A percentile compares a stretch with the other conserved stretches of the same genome.
Evolutionary conservation across 2,888 invertebrate species (phyloP).

Genomic region (Pherbina coryleti): DNA sequence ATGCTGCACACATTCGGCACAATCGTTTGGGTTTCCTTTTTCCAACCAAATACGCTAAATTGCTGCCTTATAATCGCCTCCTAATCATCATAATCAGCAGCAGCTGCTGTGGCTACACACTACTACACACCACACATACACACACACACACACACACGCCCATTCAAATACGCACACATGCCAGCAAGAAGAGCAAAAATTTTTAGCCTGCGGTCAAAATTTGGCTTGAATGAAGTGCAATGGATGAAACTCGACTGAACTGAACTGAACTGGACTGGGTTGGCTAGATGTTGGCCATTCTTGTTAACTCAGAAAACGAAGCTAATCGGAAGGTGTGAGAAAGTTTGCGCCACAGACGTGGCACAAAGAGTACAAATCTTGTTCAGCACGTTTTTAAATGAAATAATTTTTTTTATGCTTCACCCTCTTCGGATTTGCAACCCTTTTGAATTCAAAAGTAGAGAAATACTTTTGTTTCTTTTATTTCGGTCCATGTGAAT

Average conservation of each 20-base stretch:
- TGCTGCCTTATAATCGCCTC: constrained; percentile 32
- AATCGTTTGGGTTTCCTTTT: background rate
- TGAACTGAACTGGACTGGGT: background rate
- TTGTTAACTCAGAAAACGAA: background rate
- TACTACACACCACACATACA: background rate
- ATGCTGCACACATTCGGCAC: background rate
- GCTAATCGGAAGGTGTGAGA: background rate
- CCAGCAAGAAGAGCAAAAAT: background rate
- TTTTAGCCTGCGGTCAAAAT: constrained; percentile 22
- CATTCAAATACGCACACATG: background rate
- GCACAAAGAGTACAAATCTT: background rate
- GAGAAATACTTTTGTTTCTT: no score
- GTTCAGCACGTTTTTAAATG: background rate
- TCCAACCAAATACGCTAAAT: constrained; percentile 16
- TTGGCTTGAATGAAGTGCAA: background rate
- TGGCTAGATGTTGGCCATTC: no score
- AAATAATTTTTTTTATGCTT: background rate
- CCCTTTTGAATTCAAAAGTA: no score
- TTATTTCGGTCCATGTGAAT: no score
- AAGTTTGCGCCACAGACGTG: background rate
- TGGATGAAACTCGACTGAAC: background rate
- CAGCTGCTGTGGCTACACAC: background rate
- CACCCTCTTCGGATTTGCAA: no score
- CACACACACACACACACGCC: background rate
- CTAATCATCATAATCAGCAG: constrained; percentile 31